Conservation (phyloP, 2,888 invertebrate species). For the Drosophila neonasuta region DNA sequence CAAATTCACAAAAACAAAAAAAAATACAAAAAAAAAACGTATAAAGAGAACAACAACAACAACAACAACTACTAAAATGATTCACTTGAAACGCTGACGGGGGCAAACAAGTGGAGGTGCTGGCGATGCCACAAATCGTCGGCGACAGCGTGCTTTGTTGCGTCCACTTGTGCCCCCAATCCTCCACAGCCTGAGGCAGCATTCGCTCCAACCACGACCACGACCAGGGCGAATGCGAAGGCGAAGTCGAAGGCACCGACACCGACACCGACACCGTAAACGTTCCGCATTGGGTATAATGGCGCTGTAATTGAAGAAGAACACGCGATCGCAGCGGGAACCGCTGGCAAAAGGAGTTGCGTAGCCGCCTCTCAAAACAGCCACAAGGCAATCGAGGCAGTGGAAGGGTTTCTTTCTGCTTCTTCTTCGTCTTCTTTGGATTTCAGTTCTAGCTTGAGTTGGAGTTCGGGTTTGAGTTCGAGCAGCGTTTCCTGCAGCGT, state of each 20-base stretch:
- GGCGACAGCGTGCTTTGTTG: constrained; percentile 26
- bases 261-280: constrained; percentile 62
- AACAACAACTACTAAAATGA: constrained; percentile 2
- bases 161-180: constrained; percentile 31
- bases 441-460: constrained; percentile 11
- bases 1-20: constrained; percentile 43
- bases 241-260: constrained; percentile 27
- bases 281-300: constrained; percentile 74
- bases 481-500: constrained; percentile 48
- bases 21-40: constrained; percentile 15
- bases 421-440: constrained; percentile 34
- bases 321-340: constrained; percentile 70
- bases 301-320: constrained; percentile 77
- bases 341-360: constrained; percentile 31
- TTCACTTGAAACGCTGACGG: constrained; percentile 16
- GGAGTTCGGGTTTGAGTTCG: not conserved
- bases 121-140: constrained; percentile 39
- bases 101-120: constrained; percentile 44
- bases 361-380: constrained; percentile 30
- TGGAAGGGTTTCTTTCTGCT: constrained; percentile 58
- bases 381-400: constrained; percentile 6
- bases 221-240: constrained; percentile 42
- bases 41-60: constrained; percentile 16
- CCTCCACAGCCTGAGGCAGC: constrained; percentile 25
- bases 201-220: constrained; percentile 27